A percentile compares a stretch with the other conserved stretches of the same genome.
Conservation (phyloP, 2,888 invertebrate species). For the Neuroscelio doddi region DNA sequence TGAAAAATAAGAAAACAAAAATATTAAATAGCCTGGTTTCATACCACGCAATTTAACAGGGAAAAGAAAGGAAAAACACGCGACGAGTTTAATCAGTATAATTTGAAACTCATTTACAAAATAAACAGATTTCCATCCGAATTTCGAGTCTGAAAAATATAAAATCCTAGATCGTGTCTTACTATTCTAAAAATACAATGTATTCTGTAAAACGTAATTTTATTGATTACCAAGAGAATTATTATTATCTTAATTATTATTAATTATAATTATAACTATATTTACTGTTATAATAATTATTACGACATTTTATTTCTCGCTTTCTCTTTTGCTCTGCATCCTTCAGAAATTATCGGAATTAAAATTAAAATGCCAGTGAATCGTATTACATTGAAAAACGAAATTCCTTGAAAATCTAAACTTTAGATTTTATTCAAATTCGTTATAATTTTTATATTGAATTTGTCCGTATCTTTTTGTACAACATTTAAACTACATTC, state of each 20-base stretch:
- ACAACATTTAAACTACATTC: slow-evolving; percentile 22
- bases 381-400: slow-evolving; percentile 63
- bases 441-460: slow-evolving; percentile 19
- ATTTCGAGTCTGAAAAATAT: slow-evolving; percentile 57
- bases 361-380: slow-evolving; percentile 61
- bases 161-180: slow-evolving; percentile 66
- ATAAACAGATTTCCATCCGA: background rate
- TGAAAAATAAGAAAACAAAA: background rate
- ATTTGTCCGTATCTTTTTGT: slow-evolving; percentile 33
- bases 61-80: background rate
- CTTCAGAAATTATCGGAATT: slow-evolving; percentile 56
- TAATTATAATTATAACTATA: slow-evolving; percentile 19
- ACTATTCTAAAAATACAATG: slow-evolving; percentile 66
- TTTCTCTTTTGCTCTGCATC: slow-evolving; percentile 48
- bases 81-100: background rate
- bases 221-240: slow-evolving; percentile 33
- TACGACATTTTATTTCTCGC: slow-evolving; percentile 41
- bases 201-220: slow-evolving; percentile 51
- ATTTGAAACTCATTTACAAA: background rate
- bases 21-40: background rate
- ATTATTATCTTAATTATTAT: slow-evolving; percentile 25
- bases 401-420: slow-evolving; percentile 40
- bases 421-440: slow-evolving; percentile 22
- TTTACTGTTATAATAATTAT: slow-evolving; percentile 37
- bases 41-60: background rate